Conservation (phyloP, 2,888 invertebrate species). For the Elysia crispata region DNA sequence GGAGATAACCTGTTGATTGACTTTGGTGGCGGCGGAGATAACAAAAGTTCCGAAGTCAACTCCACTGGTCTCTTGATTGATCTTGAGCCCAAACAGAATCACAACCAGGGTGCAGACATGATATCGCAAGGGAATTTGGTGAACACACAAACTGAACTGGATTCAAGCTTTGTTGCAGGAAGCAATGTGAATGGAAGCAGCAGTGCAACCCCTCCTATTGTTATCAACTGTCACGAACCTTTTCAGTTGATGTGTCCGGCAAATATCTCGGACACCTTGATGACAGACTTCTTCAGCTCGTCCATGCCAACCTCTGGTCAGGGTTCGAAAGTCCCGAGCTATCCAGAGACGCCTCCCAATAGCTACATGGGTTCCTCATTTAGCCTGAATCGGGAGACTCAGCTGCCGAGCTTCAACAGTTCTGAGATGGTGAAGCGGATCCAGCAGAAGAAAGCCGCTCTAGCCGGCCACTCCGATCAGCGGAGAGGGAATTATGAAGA, state of each 20-base stretch:
- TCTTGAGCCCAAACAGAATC: not conserved
- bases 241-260: conserved; percentile 41
- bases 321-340: conserved; percentile 56
- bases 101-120: not conserved
- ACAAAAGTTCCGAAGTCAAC: not conserved
- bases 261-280: conserved; percentile 19
- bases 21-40: not conserved
- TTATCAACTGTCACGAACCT: conserved; percentile 34
- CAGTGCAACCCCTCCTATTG: not conserved
- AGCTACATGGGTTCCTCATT: conserved; percentile 54
- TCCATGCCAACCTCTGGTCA: conserved; percentile 50
- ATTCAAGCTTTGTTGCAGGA: not conserved
- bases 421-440: conserved; percentile 78
- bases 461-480: conserved; percentile 52
- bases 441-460: conserved; percentile 75
- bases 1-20: not conserved
- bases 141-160: not conserved
- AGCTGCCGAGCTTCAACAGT: conserved; percentile 78
- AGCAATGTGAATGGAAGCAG: not conserved
- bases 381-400: conserved; percentile 42
- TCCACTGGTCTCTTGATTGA: not conserved
- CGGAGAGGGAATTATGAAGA: not conserved
- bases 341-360: conserved; percentile 76
- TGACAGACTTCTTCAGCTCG: conserved; percentile 24
- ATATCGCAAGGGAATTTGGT: not conserved